Evolutionary conservation across 2,888 invertebrate genomes (phyloP).

Genomic region (Eueremaeus valkanovi): DNA sequence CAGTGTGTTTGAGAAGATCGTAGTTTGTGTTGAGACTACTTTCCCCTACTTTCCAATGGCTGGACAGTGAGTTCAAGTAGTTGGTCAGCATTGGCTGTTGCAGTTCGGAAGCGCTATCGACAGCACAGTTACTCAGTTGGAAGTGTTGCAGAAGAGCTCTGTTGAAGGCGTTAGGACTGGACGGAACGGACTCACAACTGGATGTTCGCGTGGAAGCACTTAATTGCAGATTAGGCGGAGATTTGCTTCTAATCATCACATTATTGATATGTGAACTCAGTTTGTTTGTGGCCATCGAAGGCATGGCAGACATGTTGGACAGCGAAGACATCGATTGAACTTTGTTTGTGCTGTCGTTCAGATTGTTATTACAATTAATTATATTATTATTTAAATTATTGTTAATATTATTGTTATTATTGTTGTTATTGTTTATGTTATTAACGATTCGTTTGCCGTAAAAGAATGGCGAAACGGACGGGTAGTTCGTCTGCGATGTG

Average conservation of each 20-base stretch:
- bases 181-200: background rate
- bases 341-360: background rate
- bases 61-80: conserved; percentile 39
- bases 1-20: background rate
- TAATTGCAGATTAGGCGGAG: conserved; percentile 16
- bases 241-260: conserved; percentile 10
- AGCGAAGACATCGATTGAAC: conserved; percentile 13
- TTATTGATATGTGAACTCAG: conserved; percentile 19
- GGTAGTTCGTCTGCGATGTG: conserved; percentile 48
- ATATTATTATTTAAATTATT: background rate
- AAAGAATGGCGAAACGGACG: conserved; percentile 37
- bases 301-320: background rate
- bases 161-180: conserved; percentile 23
- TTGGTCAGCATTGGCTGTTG: conserved; percentile 41
- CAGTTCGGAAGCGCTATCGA: background rate
- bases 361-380: conserved; percentile 18
- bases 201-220: conserved; percentile 21
- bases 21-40: background rate
- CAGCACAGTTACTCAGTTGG: background rate
- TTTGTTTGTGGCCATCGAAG: background rate
- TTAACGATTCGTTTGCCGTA: conserved; percentile 34
- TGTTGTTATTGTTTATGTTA: conserved; percentile 1
- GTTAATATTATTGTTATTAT: conserved; percentile 28
- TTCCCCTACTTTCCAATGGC: conserved; percentile 8
- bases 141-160: conserved; percentile 24